phyloP scores from a whole-genome alignment of 2,113 vertebrate genomes.

The Gymnocephalus cernua region DNA sequence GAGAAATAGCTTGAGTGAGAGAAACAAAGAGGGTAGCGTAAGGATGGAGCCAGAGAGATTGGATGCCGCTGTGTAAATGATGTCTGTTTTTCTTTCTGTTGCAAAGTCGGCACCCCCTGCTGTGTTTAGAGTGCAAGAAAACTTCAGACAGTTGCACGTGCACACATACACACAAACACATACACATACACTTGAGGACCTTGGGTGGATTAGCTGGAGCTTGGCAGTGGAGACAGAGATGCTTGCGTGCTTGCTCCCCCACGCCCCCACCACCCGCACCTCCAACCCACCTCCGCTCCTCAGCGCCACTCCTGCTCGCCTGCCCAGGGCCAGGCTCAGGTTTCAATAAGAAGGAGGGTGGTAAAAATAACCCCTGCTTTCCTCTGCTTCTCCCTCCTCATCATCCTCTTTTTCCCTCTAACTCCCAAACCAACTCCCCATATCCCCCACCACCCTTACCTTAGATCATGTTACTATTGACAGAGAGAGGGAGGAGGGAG shows the following conservation, averaged over 20 bases:
- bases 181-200: conserved; percentile 76
- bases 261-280: conserved; percentile 43
- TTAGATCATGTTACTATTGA: conserved; percentile 83
- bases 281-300: conserved; percentile 64
- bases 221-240: conserved; percentile 76
- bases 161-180: conserved; percentile 48
- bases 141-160: conserved; percentile 68
- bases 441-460: conserved; percentile 66
- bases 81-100: conserved; percentile 73
- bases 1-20: conserved; percentile 65
- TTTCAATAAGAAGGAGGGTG: conserved; percentile 80
- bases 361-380: conserved; percentile 83
- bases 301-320: conserved; percentile 78
- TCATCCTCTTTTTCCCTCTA: conserved; percentile 65
- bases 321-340: conserved; percentile 85
- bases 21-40: conserved; percentile 41
- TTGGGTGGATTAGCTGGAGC: conserved; percentile 81
- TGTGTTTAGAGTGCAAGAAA: conserved; percentile 68
- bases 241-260: conserved; percentile 62
- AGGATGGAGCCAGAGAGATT: conserved; percentile 67
- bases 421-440: conserved; percentile 69
- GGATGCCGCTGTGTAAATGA: conserved; percentile 74
- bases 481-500: conserved; percentile 65
- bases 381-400: conserved; percentile 60
- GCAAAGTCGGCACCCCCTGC: conserved; percentile 65